A percentile compares a stretch with the other conserved stretches of the same genome.
phyloP scores from a whole-genome alignment of 2,888 invertebrate genomes.

The Cacoxenus indagator region DNA sequence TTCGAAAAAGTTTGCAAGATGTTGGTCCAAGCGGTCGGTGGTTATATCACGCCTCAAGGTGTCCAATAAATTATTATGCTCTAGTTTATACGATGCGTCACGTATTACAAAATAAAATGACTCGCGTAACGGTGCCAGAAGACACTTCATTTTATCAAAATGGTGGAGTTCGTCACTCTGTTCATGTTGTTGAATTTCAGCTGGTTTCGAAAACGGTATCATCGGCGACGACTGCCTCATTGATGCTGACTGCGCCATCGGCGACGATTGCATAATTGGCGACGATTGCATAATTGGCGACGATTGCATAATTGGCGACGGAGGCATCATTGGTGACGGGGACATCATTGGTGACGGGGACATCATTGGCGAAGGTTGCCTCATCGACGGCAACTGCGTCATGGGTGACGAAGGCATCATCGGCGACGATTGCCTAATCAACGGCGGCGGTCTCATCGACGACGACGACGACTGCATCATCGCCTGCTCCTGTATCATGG shows the following conservation, averaged over 20 bases:
- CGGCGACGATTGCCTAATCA: no score
- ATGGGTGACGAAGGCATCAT: no score
- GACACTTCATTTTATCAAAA: slow-evolving; percentile 87
- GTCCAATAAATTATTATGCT: slow-evolving; percentile 89
- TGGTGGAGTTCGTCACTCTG: slow-evolving; percentile 85
- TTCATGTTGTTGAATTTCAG: slow-evolving; percentile 54
- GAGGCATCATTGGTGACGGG: slow-evolving; percentile 61
- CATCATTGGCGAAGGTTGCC: slow-evolving; percentile 69
- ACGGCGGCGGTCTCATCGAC: slow-evolving; percentile 64
- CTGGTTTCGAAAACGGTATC: slow-evolving; percentile 54
- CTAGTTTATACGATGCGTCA: slow-evolving; percentile 88
- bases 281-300: slow-evolving; percentile 65
- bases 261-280: slow-evolving; percentile 69
- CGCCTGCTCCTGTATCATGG: slow-evolving; percentile 66
- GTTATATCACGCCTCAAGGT: slow-evolving; percentile 83
- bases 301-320: slow-evolving; percentile 54
- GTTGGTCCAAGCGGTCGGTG: slow-evolving; percentile 87
- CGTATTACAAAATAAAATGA: slow-evolving; percentile 86
- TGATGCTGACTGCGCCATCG: no score
- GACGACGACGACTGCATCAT: slow-evolving; percentile 70
- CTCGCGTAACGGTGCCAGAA: slow-evolving; percentile 85
- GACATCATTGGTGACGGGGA: slow-evolving; percentile 70
- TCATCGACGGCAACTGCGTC: slow-evolving; percentile 57
- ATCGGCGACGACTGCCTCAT: slow-evolving; percentile 70
- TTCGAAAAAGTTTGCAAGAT: slow-evolving; percentile 93